Base-by-base conservation (phyloP, 2,797 vertebrate species). In the Gallinago nigripennis region DNA sequence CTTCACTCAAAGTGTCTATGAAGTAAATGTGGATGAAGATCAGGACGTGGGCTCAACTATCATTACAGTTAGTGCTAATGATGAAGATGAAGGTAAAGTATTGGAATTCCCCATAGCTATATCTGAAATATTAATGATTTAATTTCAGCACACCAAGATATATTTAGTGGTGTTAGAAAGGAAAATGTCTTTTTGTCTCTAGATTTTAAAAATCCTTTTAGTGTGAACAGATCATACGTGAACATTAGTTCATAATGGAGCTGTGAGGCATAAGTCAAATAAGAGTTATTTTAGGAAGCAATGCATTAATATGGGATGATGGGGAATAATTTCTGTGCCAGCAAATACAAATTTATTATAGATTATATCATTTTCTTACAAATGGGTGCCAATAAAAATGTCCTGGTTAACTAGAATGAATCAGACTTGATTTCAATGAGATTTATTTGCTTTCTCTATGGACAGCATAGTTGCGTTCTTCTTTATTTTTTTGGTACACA, bases 11-110 rank as follows among this genome's bases (percentile, higher is more conserved):
- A 92, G 96, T 0, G 95, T 98, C 64, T 99, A 99, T 79, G 98
- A 99, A 96, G 98, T 98, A 5, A 98, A 97, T 57, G 98, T 98
- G 93, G 98, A 98, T 35, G 99, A 99, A 96, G 98, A 99, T 66
- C 98, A 98, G 37, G 99, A 99, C 5, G 98, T 99, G 19, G 98
- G 98, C 87, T 98, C 97, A 4, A 97, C 98, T 84, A 76, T 99
- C 82, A 96, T 98, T 78, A 98, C 98, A 8, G 98, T 99, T 97
- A 98, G 98, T n/a, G 98, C 99, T 91, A 98, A 97, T 8, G 99
- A 99, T 82, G 98, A 98, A 78, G 99, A 99, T 64, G 98, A 99
- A 98, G 99, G 99, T 99, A 97, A 53, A 95, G 33, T 71, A 61
- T 41, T 70, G 69, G 31, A 61, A 51, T 78, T 85, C 60, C 39